Conservation (phyloP, 1,140 invertebrate species). For the Heterodera carotae region DNA sequence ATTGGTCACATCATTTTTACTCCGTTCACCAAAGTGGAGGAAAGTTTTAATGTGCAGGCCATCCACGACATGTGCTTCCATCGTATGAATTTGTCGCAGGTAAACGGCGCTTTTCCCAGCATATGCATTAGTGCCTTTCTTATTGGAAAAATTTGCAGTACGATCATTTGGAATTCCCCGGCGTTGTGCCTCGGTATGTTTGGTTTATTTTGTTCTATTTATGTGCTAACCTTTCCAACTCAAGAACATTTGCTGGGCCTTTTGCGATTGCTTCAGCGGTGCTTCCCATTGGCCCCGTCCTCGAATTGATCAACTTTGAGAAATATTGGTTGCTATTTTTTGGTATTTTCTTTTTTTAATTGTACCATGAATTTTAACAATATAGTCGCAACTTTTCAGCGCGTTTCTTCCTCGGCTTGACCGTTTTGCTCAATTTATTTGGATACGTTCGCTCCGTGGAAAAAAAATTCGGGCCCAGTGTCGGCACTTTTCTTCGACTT, state of each 20-base stretch:
- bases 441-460: slow-evolving; percentile 75
- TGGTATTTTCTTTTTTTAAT: slow-evolving; percentile 72
- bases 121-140: slow-evolving; percentile 16
- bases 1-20: slow-evolving; percentile 79
- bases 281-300: slow-evolving; percentile 75
- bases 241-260: slow-evolving; percentile 83
- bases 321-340: slow-evolving; percentile 89
- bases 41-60: slow-evolving; percentile 93
- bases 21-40: slow-evolving; percentile 98
- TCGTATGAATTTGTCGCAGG: slow-evolving; percentile 79
- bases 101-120: slow-evolving; percentile 67
- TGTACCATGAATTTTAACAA: slow-evolving; percentile 14
- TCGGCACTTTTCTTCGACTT: slow-evolving; percentile 79
- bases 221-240: background rate
- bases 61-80: slow-evolving; percentile 94
- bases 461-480: slow-evolving; percentile 77
- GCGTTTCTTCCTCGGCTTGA: slow-evolving; percentile 76
- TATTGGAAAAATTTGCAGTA: slow-evolving; percentile 73
- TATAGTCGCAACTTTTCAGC: too few relatives aligned
- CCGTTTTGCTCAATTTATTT: slow-evolving; percentile 77
- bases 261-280: slow-evolving; percentile 79
- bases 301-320: slow-evolving; percentile 74
- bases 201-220: background rate
- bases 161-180: slow-evolving; percentile 96
- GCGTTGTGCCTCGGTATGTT: slow-evolving; percentile 82